Evolutionary conservation across 2,888 invertebrate genomes (phyloP), one percentile per base, ranked within the genome.

Genomic region (Pecten maximus): DNA sequence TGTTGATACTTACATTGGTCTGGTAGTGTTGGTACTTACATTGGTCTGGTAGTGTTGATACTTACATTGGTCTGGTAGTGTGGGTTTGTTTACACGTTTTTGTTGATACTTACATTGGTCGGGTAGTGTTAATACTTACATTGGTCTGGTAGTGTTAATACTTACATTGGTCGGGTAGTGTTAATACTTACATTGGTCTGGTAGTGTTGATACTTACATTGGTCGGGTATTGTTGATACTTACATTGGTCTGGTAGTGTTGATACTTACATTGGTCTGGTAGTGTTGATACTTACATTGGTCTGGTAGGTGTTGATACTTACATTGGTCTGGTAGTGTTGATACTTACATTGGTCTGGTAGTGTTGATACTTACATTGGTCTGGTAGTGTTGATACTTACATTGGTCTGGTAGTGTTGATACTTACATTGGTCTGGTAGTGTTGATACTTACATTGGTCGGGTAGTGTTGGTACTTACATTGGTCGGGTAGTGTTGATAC

Each of bases 401-500:
- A 74, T 35, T 35, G 74, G 74, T 12, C 1, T 35, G 0, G 74
- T n/a, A n/a, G n/a, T n/a, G n/a, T n/a, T n/a, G n/a, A 19, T 74
- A 74, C 74, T 74, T 35, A 74, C 74, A 74, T 1, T 28, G 35
- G 12, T 74, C 74, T 2, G 74, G 74, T 74, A 74, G 74, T 74
- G 74, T 74, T 10, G 74, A 35, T 35, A 74, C 74, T 74, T 35
- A 74, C 74, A 74, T 1, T 28, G 35, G 12, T 74, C 74, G 1
- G 74, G 74, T 74, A 74, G 74, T 74, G 74, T 74, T 10, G 74
- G 74, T 35, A 74, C 74, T 74, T 35, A 74, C 74, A 74, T 1
- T 28, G 35, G 12, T 74, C 74, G 1, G 74, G 74, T 74, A 74
- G 74, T 74, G 74, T 74, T 10, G 74, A 35, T 35, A 35, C 35